Conservation (phyloP, 2,888 invertebrate genomes). For the Pherbina coryleti region DNA sequence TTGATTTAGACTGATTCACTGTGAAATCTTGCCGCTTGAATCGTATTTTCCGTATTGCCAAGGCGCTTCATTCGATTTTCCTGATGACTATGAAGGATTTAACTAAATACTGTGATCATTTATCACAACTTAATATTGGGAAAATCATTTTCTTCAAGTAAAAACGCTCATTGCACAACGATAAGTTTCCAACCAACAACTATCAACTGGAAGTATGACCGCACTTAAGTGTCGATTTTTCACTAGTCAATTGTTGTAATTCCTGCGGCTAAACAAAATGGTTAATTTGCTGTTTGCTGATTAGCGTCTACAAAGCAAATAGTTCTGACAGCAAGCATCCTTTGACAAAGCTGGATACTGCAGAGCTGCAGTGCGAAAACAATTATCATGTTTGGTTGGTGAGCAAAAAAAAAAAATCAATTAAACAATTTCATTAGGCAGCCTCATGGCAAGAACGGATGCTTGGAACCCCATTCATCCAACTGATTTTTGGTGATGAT, state of each 20-base stretch:
- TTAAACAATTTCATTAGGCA: conserved; percentile 42
- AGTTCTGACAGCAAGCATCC: conserved; percentile 40
- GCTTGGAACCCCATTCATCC: conserved; percentile 14
- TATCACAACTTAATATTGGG: conserved; percentile 49
- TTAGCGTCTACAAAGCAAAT: conserved; percentile 44
- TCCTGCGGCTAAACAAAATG: conserved; percentile 1
- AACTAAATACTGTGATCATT: conserved; percentile 50
- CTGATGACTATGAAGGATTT: conserved; percentile 20
- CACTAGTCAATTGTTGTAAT: neutral
- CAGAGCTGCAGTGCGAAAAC: conserved; percentile 45
- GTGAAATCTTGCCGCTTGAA: neutral
- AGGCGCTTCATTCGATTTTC: neutral
- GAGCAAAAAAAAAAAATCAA: conserved; percentile 49
- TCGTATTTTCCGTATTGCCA: neutral
- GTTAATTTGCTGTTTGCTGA: conserved; percentile 37
- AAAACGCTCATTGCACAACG: neutral
- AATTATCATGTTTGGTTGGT: conserved; percentile 48
- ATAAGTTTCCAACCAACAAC: neutral
- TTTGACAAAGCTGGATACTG: conserved; percentile 23
- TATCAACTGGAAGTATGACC: neutral
- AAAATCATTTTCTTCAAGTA: conserved; percentile 22
- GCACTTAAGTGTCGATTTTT: conserved; percentile 16
- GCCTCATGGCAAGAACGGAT: neutral
- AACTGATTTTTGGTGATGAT: neutral
- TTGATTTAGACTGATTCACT: neutral